Evolutionary conservation across 2,888 invertebrate genomes (phyloP).

Genomic region (Criorhina ranunculi): DNA sequence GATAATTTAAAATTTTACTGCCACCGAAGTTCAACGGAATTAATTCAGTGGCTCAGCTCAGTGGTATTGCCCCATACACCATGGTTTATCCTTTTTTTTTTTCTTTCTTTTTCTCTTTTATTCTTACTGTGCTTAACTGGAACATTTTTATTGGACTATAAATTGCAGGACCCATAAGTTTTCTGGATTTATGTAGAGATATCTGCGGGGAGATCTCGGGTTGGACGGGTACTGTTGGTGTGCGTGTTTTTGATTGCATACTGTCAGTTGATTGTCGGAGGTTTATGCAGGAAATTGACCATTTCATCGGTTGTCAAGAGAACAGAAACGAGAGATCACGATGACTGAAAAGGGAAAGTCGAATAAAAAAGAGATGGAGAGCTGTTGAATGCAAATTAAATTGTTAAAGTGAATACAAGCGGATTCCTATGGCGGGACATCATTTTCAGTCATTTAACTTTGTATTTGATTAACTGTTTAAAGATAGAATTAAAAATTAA

Average conservation of each 20-base stretch:
- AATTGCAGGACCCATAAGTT: conserved; percentile 67
- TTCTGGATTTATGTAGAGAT: conserved; percentile 57
- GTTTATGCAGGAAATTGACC: conserved; percentile 63
- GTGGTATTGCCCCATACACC: conserved; percentile 19
- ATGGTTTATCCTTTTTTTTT: conserved; percentile 34
- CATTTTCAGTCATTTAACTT: conserved; percentile 34
- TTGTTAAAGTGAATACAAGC: conserved; percentile 28
- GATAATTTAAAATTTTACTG: conserved; percentile 66
- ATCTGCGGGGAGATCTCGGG: conserved; percentile 36
- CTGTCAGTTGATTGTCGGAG: conserved; percentile 69
- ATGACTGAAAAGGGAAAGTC: conserved; percentile 21
- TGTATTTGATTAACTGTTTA: conserved; percentile 23
- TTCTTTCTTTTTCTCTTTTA: conserved; percentile 15
- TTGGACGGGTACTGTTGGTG: conserved; percentile 19
- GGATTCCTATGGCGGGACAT: neutral
- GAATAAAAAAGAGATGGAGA: neutral
- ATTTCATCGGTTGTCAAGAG: conserved; percentile 63
- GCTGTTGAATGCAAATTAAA: conserved; percentile 61
- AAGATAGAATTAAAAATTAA: neutral
- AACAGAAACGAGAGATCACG: neutral
- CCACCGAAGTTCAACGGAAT: conserved; percentile 52
- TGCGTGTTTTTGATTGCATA: conserved; percentile 66
- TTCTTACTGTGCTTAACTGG: conserved; percentile 60
- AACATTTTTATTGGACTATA: conserved; percentile 69
- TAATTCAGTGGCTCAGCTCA: conserved; percentile 47